phyloP scores from a whole-genome alignment of 2,888 invertebrate species.

The Aproaerema taeniolella region DNA sequence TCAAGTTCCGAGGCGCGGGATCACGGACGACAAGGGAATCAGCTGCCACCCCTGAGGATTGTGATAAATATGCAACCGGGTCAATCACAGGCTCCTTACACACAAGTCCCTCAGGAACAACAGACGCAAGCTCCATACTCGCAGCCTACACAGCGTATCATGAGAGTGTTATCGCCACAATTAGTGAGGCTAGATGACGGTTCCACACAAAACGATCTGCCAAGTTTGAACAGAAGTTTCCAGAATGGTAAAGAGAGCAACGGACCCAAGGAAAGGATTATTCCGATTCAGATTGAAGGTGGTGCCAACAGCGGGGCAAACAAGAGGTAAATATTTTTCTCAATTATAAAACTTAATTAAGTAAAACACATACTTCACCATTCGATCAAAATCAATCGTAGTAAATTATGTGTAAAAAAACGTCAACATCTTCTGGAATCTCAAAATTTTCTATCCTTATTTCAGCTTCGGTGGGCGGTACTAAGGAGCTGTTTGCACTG shows the following conservation, averaged over 20 bases:
- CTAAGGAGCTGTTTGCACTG: conserved; percentile 60
- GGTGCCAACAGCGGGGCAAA: conserved; percentile 52
- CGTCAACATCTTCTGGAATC: not conserved
- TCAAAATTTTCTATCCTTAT: conserved; percentile 32
- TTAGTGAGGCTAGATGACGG: conserved; percentile 66
- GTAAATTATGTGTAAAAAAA: too few species aligned
- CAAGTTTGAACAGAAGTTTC: conserved; percentile 51
- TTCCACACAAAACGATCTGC: conserved; percentile 51
- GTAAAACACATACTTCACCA: not conserved
- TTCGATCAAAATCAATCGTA: too few species aligned
- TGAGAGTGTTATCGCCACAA: conserved; percentile 71
- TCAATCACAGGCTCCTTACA: conserved; percentile 40
- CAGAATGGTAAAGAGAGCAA: conserved; percentile 48
- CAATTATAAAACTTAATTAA: not conserved
- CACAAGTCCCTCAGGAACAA: conserved; percentile 64
- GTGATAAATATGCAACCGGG: conserved; percentile 62
- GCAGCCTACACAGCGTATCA: conserved; percentile 71
- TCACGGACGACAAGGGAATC: conserved; percentile 40
- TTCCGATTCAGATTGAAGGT: conserved; percentile 80
- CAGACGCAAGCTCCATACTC: conserved; percentile 47
- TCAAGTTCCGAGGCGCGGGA: conserved; percentile 51
- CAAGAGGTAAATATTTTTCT: conserved; percentile 51
- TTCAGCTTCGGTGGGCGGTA: conserved; percentile 76
- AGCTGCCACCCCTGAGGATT: conserved; percentile 62
- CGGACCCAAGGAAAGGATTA: conserved; percentile 71